A percentile compares a stretch with the other conserved stretches of the same genome.
Conservation (phyloP, 2,888 invertebrate species). For the Opisthograptis luteolata region DNA sequence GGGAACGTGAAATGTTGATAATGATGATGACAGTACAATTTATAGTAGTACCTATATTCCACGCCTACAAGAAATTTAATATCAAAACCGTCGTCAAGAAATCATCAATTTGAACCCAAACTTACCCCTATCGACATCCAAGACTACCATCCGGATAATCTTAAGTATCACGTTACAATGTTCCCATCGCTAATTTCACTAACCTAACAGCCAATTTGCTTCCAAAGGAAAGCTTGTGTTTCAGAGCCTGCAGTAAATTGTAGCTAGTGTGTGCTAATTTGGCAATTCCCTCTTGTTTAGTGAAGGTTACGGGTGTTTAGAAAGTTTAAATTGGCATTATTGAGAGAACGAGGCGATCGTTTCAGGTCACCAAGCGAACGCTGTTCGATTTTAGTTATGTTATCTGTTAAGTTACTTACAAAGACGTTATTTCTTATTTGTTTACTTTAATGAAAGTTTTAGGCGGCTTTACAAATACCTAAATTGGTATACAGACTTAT, state of each 20-base stretch:
- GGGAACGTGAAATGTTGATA: too few relatives aligned
- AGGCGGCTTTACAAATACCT: too few relatives aligned
- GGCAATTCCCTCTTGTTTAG: conserved; percentile 46
- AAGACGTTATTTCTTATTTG: background rate
- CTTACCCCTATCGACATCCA: background rate
- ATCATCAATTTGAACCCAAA: background rate
- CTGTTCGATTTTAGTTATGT: background rate
- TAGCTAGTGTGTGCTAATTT: conserved; percentile 42
- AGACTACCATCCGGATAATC: conserved; percentile 4
- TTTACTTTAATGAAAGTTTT: too few relatives aligned
- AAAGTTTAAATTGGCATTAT: conserved; percentile 31
- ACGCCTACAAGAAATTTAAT: too few relatives aligned
- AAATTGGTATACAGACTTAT: too few relatives aligned
- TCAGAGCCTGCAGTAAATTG: conserved; percentile 41
- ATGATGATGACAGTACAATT: too few relatives aligned
- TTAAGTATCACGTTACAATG: conserved; percentile 39
- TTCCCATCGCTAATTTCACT: conserved; percentile 46
- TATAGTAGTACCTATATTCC: too few relatives aligned
- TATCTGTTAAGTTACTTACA: background rate
- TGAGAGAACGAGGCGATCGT: too few relatives aligned
- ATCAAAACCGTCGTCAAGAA: background rate
- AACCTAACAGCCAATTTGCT: conserved; percentile 55
- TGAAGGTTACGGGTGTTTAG: conserved; percentile 28
- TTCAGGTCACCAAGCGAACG: background rate
- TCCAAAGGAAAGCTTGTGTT: conserved; percentile 53